Evolutionary conservation across 1,140 invertebrate genomes (phyloP), one percentile per base, ranked within the genome.

Genomic region (Heliconius melpomene): DNA sequence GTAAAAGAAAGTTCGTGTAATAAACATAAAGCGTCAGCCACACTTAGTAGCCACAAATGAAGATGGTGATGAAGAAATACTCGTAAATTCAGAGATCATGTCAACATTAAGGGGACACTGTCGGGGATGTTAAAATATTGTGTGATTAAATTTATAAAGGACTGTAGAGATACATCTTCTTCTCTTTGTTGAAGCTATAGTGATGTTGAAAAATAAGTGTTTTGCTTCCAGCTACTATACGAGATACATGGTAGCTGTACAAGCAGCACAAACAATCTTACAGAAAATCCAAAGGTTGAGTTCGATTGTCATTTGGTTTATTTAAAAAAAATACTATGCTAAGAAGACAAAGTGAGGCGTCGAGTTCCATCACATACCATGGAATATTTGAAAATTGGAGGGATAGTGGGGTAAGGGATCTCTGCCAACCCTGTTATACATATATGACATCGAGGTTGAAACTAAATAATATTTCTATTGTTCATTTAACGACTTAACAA

Each of bases 91-190:
- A 8, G 60, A 52, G 72, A 70, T 80, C 71, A 54, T 16, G 40
- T 74, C 72, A 77, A 74, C 20, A 77, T 72, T 79, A 77, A 82
- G 71, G 54, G 78, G 78, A 74, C 72, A 75, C 26, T 82, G n/a
- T n/a, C n/a, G n/a, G n/a, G 66, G 70, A 46, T 77, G 38, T 77
- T 79, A 77, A 77, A 66, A 82, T 40, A 38, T 77, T 77, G 57
- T 70, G 70, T 79, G 78, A 82, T 82, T 82, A 77, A 79, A 78
- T 77, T 78, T 79, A 72, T 77, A 50, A 60, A 26, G 13, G 13
- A 38, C 46, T 20, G 57, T 50, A 40, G 50, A 66, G n/a, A 74
- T 79, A 82, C 79, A 82, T 79, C 54, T 32, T 32, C 29, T 32
- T 32, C 3, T 32, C 32, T 79, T 57, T 23, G 54, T 23, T 76